phyloP scores from a whole-genome alignment of 2,888 invertebrate genomes.

The Oasisia sp. region DNA sequence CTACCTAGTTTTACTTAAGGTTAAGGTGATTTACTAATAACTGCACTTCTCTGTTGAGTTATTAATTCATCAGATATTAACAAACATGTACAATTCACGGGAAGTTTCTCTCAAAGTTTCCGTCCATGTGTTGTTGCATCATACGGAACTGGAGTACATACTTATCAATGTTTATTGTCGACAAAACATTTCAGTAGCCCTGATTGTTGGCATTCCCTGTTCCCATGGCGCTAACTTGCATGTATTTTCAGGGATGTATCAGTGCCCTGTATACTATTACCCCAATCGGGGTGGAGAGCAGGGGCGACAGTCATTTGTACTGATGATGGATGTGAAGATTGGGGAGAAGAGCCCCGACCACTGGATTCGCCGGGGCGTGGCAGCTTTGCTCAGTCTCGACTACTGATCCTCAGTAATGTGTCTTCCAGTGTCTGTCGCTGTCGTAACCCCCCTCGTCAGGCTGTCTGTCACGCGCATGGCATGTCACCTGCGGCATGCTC shows the following conservation, averaged over 20 bases:
- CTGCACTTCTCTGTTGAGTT: neutral
- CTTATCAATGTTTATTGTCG: neutral
- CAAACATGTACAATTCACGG: neutral
- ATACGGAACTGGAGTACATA: neutral
- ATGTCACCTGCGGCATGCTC: neutral
- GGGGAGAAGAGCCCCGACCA: constrained; percentile 78
- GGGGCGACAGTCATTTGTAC: constrained; percentile 75
- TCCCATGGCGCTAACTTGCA: neutral
- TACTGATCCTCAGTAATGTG: constrained; percentile 21
- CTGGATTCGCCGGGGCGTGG: constrained; percentile 88
- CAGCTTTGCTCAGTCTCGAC: constrained; percentile 79
- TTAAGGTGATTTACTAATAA: neutral
- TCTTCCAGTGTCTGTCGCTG: neutral
- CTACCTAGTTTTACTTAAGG: neutral
- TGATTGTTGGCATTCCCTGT: neutral
- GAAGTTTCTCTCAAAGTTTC: neutral
- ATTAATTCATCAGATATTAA: neutral
- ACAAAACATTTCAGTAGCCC: neutral
- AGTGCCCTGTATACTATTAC: constrained; percentile 87
- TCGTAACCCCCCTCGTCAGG: neutral
- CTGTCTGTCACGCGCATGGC: constrained; percentile 14
- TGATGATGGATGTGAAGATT: constrained; percentile 81
- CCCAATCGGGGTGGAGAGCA: constrained; percentile 79
- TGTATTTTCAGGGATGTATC: constrained; percentile 70
- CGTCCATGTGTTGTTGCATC: neutral